Percentiles rank a stretch among this genome's conserved stretches.
phyloP scores from a whole-genome alignment of 2,888 invertebrate species.

The Dinocampus coccinellae region DNA sequence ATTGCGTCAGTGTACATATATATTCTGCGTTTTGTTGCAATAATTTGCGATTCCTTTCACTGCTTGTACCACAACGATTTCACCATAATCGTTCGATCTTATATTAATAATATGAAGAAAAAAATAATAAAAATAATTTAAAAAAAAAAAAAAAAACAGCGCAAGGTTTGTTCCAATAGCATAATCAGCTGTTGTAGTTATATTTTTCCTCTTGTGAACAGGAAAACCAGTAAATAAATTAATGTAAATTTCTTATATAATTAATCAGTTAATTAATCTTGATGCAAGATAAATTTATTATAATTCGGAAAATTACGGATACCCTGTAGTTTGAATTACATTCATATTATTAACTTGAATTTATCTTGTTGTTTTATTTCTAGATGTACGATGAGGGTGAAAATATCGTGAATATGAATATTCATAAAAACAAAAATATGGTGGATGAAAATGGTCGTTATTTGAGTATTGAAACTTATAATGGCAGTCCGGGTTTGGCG shows the following conservation, averaged over 20 bases:
- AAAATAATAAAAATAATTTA: background rate
- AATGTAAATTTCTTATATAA: slow-evolving; percentile 5
- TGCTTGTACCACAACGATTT: slow-evolving; percentile 23
- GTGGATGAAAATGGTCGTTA: slow-evolving; percentile 60
- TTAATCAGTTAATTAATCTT: slow-evolving; percentile 11
- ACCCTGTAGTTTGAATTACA: too few species aligned
- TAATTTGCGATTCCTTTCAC: slow-evolving; percentile 29
- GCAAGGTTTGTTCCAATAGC: slow-evolving; percentile 5
- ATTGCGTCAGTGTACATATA: slow-evolving; percentile 20
- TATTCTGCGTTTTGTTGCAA: slow-evolving; percentile 20
- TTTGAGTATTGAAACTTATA: slow-evolving; percentile 64
- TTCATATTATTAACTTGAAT: background rate
- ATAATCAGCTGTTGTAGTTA: background rate
- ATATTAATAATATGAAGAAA: slow-evolving; percentile 15
- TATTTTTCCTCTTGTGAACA: background rate
- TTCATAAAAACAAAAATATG: slow-evolving; percentile 61
- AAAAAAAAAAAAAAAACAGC: background rate
- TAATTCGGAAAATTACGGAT: slow-evolving; percentile 11
- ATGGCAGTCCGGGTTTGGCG: slow-evolving; percentile 76
- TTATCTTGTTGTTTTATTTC: slow-evolving; percentile 43
- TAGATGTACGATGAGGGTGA: slow-evolving; percentile 77
- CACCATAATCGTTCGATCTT: slow-evolving; percentile 17
- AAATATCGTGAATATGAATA: slow-evolving; percentile 73
- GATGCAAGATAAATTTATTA: slow-evolving; percentile 3
- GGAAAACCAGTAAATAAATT: background rate